Conservation (phyloP, 1,140 invertebrate species). For the Drosophila truncata region DNA sequence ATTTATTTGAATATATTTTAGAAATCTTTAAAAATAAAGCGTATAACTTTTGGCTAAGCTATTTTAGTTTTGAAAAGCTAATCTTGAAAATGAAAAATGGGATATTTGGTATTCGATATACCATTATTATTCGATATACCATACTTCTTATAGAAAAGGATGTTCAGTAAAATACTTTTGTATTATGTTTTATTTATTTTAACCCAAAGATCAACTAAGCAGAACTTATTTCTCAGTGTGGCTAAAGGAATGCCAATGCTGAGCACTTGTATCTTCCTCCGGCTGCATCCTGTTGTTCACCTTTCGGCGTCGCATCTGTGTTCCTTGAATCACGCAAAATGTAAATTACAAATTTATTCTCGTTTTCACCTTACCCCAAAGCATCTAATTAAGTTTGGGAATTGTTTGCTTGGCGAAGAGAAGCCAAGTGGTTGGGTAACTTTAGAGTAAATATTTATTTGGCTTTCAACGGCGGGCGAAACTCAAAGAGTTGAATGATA, state of each 20-base stretch:
- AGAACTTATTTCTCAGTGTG: not conserved
- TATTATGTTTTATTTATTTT: too few species aligned
- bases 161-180: too few species aligned
- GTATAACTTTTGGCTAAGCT: not conserved
- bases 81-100: too few species aligned
- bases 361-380: constrained; percentile 15
- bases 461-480: not conserved
- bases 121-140: too few species aligned
- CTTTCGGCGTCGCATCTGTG: constrained; percentile 41
- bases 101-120: too few species aligned
- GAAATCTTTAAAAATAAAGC: not conserved
- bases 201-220: not conserved
- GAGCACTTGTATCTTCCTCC: constrained; percentile 45
- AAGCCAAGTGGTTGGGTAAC: constrained; percentile 26
- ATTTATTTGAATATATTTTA: not conserved
- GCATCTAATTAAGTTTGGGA: constrained; percentile 65
- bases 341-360: constrained; percentile 51
- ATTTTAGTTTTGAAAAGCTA: not conserved
- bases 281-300: constrained; percentile 53
- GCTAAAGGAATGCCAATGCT: constrained; percentile 36
- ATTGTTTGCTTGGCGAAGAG: constrained; percentile 37
- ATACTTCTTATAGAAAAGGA: too few species aligned
- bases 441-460: constrained; percentile 36
- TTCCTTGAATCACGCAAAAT: constrained; percentile 43
- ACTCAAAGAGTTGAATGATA: constrained; percentile 11